These are phyloP conservation scores for Huso huso DNA, from an alignment of 2,797 vertebrate genomes.

Conservation along the genomic window DNA sequence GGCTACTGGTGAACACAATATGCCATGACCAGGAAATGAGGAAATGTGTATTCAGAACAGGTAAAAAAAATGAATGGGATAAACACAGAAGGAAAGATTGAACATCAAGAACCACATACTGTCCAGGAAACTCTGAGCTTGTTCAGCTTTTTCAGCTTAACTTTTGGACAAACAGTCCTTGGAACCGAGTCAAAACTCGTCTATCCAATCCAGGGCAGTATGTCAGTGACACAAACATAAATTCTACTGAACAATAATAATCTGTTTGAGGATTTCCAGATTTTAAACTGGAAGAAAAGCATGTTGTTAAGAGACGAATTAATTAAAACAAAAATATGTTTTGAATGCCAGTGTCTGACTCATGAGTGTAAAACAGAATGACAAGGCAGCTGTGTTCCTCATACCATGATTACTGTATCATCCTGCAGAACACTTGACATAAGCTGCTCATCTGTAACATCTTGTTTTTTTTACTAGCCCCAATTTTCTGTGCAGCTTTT, in stretches of 20 bases:
- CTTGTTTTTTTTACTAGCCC: constrained; percentile 15
- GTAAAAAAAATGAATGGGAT: no score
- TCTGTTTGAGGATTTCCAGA: background rate
- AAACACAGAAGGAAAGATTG: no score
- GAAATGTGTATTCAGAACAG: no score
- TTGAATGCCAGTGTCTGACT: constrained; percentile 8
- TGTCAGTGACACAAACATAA: background rate
- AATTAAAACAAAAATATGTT: constrained; percentile 8
- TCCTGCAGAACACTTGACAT: constrained; percentile 3
- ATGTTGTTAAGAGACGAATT: constrained; percentile 10
- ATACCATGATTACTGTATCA: constrained; percentile 9
- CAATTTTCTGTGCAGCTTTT: background rate
- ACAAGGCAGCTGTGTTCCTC: constrained; percentile 1
- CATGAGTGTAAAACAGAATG: constrained; percentile 4
- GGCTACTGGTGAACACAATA: no score
- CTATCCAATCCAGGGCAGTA: no score
- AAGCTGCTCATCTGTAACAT: constrained; percentile 16
- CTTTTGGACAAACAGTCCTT: no score
- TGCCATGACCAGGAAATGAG: no score
- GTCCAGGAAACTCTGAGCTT: no score
- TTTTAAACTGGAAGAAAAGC: constrained; percentile 3
- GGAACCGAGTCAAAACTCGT: no score
- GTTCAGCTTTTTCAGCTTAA: no score
- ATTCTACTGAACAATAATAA: constrained; percentile 7
- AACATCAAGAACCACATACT: no score